Base-by-base conservation (phyloP, 2,797 vertebrate genomes). In the Uromys caudimaculatus region DNA sequence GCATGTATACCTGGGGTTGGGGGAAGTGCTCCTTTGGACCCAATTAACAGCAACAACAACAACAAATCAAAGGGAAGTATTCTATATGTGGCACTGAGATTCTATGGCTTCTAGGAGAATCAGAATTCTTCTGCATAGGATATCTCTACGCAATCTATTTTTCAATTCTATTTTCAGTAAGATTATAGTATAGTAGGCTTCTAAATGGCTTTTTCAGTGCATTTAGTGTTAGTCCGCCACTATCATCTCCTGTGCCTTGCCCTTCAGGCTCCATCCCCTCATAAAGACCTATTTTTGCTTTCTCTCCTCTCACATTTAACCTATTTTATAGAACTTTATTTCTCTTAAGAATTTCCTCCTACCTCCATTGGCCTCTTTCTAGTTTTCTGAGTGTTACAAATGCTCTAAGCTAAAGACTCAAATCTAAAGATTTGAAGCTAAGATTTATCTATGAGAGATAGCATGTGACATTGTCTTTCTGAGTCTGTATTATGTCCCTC, bases 1-100 rank as follows among this genome's bases (percentile, higher is more conserved):
- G 35, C 14, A 27, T 54, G 6, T 6, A 27, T 17, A 3, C 12
- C 12, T 4, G 21, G 7, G 0, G 7, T 71, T 3, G 3, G 35
- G 35, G 0, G 67, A n/a, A 16, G 35, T 69, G 14, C 6, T n/a
- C 17, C 35, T 56, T 52, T 73, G 50, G 4, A 87, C 1, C 8
- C 8, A 38, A 29, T 71, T 71, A 35, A 29, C 14, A 38, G 27
- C 16, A 69, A 17, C 35, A 32, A 35, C 29, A 64, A 69, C 16
- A 86, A 24, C 16, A 69, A 86, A n/a, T 27, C 21, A 56, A 71
- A 54, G 8, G 4, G 2, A 38, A 8, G 32, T 38, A 38, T 54
- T 3, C 2, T 4, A 41, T 19, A 29, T 29, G 24, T 41, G 9
- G 0, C 24, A 56, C 14, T 73, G n/a, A 73, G 14, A 41, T 32